Evolutionary conservation across 2,113 vertebrate species (phyloP).

Genomic region (Neodontobutis hainanensis): DNA sequence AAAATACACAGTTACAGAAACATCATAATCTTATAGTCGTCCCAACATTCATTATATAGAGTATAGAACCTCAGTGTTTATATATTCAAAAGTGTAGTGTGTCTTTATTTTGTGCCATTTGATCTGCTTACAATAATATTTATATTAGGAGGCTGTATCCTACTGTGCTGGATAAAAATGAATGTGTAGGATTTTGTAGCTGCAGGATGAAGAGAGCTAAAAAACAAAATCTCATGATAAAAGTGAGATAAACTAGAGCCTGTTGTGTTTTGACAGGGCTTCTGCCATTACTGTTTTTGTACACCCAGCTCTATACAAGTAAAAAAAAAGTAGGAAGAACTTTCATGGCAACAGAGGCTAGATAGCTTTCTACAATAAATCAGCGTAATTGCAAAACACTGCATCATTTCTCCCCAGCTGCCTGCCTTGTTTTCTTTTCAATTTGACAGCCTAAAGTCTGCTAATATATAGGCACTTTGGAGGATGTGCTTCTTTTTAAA

Average conservation of each 20-base stretch:
- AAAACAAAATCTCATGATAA: background rate
- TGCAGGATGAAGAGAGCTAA: background rate
- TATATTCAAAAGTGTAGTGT: no score
- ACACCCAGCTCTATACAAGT: conserved; percentile 12
- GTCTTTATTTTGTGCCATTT: no score
- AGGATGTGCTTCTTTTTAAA: background rate
- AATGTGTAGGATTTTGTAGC: background rate
- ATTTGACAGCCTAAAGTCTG: conserved; percentile 26
- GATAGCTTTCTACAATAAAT: conserved; percentile 27
- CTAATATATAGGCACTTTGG: conserved; percentile 14
- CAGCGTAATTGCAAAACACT: conserved; percentile 35
- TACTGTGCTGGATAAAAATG: conserved; percentile 14
- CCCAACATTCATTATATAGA: no score
- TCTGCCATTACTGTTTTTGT: conserved; percentile 30
- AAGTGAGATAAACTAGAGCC: conserved; percentile 9
- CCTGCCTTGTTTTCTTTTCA: background rate
- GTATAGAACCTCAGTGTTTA: no score
- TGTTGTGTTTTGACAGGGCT: conserved; percentile 25
- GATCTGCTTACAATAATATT: no score
- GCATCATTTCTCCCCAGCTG: conserved; percentile 11
- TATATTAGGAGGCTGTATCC: no score
- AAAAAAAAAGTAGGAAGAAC: conserved; percentile 15
- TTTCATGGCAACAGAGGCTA: background rate
- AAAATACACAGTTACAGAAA: no score
- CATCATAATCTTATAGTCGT: no score